Evolutionary conservation across 1,140 invertebrate species (phyloP).

Genomic region (Aphidius gifuensis): DNA sequence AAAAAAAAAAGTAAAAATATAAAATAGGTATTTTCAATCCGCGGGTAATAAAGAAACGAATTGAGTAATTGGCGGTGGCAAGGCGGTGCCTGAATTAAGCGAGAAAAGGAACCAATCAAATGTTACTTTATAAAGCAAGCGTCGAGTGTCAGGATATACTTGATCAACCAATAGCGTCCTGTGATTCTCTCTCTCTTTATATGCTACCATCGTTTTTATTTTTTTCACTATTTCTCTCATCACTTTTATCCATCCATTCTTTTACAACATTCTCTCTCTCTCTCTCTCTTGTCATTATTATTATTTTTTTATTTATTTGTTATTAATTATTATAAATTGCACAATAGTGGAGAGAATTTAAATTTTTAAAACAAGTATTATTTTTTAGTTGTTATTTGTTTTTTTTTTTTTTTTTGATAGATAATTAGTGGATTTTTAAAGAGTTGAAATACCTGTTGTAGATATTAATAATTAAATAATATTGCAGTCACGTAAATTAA

Average conservation of each 20-base stretch:
- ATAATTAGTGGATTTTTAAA: no score
- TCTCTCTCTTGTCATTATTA: slow-evolving; percentile 4
- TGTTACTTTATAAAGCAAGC: slow-evolving; percentile 59
- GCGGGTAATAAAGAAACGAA: slow-evolving; percentile 44
- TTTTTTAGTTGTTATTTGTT: no score
- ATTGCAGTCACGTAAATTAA: no score
- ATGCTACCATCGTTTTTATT: slow-evolving; percentile 5
- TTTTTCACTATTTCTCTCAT: slow-evolving; percentile 3
- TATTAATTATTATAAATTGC: no score
- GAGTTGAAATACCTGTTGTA: no score
- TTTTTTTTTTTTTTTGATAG: no score
- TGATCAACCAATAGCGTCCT: slow-evolving; percentile 58
- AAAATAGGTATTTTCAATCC: slow-evolving; percentile 33
- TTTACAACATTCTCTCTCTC: slow-evolving; percentile 5
- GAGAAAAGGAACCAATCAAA: slow-evolving; percentile 63
- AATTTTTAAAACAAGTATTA: no score
- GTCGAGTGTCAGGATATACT: slow-evolving; percentile 59
- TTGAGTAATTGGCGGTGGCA: slow-evolving; percentile 49
- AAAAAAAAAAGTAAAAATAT: no score
- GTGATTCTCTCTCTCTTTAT: slow-evolving; percentile 40
- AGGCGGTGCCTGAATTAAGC: slow-evolving; percentile 50
- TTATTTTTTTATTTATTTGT: no score
- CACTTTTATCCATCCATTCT: background rate
- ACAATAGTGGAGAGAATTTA: no score
- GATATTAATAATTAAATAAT: no score